These are phyloP conservation scores for Oreochromis grahami DNA, from an alignment of 2,797 vertebrate species.

Conservation along the genomic window DNA sequence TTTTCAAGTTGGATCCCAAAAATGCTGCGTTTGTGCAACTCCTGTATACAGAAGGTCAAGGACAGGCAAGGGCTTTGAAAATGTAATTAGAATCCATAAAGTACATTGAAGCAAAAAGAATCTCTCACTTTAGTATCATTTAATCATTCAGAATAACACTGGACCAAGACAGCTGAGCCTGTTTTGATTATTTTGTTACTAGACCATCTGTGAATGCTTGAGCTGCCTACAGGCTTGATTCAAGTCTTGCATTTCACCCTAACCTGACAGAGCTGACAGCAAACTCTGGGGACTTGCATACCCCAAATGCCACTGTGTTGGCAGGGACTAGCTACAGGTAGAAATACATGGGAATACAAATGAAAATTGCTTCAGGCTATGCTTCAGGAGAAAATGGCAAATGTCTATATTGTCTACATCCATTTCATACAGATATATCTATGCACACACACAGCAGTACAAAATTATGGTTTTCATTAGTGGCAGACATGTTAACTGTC, in stretches of 20 bases:
- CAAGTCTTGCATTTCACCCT: slow-evolving; percentile 11
- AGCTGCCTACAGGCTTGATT: slow-evolving; percentile 5
- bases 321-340: slow-evolving; percentile 1
- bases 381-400: neutral
- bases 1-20: neutral
- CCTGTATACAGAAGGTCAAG: neutral
- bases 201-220: neutral
- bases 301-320: slow-evolving; percentile 16
- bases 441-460: neutral
- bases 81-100: neutral
- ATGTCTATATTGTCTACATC: neutral
- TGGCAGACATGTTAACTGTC: slow-evolving; percentile 39
- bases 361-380: neutral
- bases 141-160: neutral
- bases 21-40: neutral
- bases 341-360: neutral
- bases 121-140: neutral
- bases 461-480: slow-evolving; percentile 52
- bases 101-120: neutral
- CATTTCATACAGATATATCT: neutral
- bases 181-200: neutral
- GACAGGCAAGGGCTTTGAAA: too few relatives aligned
- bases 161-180: neutral
- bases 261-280: slow-evolving; percentile 29
- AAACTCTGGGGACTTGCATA: neutral